Percentiles rank a stretch among this genome's conserved stretches.
Conservation (phyloP, 1,140 invertebrate species). For the Globodera rostochiensis region DNA sequence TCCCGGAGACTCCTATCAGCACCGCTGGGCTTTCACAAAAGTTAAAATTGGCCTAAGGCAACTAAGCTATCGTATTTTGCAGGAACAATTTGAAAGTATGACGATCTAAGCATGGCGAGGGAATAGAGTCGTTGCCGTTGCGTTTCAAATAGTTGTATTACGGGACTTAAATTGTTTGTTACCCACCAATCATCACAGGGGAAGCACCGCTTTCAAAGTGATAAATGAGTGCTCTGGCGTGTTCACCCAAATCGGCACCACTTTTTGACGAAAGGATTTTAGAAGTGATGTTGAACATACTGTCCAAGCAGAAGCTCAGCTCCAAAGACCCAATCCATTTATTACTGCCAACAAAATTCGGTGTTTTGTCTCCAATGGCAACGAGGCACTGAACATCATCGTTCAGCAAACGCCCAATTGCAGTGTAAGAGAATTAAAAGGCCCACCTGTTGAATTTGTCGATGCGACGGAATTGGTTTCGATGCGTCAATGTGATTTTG, state of each 20-base stretch:
- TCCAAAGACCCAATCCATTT: slow-evolving; percentile 99
- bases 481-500: slow-evolving; percentile 8
- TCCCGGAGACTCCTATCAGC: no score
- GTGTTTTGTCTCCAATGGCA: slow-evolving; percentile 88
- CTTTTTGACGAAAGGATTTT: slow-evolving; percentile 82
- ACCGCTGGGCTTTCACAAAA: no score
- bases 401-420: no score
- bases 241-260: slow-evolving; percentile 80
- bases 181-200: slow-evolving; percentile 92
- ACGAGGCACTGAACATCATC: slow-evolving; percentile 74
- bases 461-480: slow-evolving; percentile 75
- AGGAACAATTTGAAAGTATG: no score
- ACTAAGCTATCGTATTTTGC: no score
- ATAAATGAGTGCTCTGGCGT: slow-evolving; percentile 78
- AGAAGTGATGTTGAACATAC: slow-evolving; percentile 73
- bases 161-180: no score
- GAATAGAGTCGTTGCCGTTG: no score
- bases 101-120: no score
- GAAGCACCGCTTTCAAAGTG: slow-evolving; percentile 92
- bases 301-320: slow-evolving; percentile 87
- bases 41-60: no score
- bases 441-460: slow-evolving; percentile 81
- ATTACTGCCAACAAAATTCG: slow-evolving; percentile 82
- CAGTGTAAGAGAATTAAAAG: slow-evolving; percentile 31
- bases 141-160: no score